Conservation (phyloP, 2,888 invertebrate genomes). For the Polietes domitor region DNA sequence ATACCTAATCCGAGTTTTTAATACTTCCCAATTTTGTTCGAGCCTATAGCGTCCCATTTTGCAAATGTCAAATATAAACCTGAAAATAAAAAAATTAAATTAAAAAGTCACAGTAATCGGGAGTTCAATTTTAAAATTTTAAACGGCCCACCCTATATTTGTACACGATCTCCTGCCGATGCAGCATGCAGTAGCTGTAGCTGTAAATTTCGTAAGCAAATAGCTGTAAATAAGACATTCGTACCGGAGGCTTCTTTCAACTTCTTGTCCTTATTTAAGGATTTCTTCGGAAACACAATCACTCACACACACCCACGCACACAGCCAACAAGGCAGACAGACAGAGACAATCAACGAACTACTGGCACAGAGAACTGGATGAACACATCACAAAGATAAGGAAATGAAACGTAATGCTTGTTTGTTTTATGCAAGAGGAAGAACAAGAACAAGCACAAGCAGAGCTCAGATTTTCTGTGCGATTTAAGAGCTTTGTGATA, state of each 20-base stretch:
- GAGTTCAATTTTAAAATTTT: no score
- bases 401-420: conserved; percentile 31
- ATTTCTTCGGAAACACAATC: background rate
- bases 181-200: conserved; percentile 4
- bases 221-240: conserved; percentile 39
- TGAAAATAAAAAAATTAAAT: no score
- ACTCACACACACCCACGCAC: background rate
- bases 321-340: no score
- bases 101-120: no score
- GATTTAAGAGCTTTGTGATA: conserved; percentile 19
- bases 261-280: conserved; percentile 12
- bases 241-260: conserved; percentile 40
- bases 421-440: conserved; percentile 6
- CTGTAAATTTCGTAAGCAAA: conserved; percentile 41
- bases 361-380: background rate
- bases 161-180: background rate
- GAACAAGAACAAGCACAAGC: background rate
- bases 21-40: no score
- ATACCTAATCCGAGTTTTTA: no score
- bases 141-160: no score
- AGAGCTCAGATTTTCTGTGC: background rate
- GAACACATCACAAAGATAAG: conserved; percentile 31
- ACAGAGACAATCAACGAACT: background rate
- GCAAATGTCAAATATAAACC: no score
- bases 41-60: no score